These are phyloP conservation scores for Acanthurus leucopareius DNA, from an alignment of 2,797 vertebrate species.

Conservation along the genomic window DNA sequence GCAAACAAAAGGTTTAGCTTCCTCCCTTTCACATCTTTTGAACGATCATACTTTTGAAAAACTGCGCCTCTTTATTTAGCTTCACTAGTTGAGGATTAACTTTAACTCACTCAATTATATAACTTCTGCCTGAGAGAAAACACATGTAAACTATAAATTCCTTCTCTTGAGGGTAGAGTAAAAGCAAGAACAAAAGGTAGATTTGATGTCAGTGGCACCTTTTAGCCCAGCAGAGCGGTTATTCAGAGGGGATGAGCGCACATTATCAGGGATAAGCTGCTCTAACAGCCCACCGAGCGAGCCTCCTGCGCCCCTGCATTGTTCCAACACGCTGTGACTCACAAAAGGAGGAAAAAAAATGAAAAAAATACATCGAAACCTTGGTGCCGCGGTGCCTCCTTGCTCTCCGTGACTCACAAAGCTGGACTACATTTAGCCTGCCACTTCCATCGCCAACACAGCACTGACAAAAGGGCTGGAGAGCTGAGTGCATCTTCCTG, in stretches of 20 bases:
- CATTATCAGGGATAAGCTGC: constrained; percentile 66
- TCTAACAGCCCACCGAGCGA: constrained; percentile 57
- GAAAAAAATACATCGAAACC: constrained; percentile 37
- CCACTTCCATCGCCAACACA: constrained; percentile 59
- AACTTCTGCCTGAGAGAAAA: constrained; percentile 34
- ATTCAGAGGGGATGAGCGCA: constrained; percentile 49
- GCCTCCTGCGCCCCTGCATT: constrained; percentile 49
- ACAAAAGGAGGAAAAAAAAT: constrained; percentile 33
- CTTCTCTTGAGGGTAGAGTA: background rate
- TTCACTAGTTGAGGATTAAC: background rate
- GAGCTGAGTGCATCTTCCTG: constrained; percentile 16
- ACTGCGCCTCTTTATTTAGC: background rate
- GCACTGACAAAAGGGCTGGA: constrained; percentile 23
- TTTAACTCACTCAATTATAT: constrained; percentile 28
- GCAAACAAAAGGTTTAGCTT: background rate
- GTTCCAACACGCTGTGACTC: constrained; percentile 68
- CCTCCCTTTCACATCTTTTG: background rate
- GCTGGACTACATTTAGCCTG: constrained; percentile 61
- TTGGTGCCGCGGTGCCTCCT: constrained; percentile 25
- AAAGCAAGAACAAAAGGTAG: constrained; percentile 38
- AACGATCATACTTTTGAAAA: background rate
- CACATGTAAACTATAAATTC: constrained; percentile 28
- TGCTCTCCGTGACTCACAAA: constrained; percentile 72
- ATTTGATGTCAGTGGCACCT: constrained; percentile 48
- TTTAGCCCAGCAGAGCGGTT: constrained; percentile 40